Conservation (phyloP, 2,113 vertebrate species). For the Sakesphorus luctuosus region DNA sequence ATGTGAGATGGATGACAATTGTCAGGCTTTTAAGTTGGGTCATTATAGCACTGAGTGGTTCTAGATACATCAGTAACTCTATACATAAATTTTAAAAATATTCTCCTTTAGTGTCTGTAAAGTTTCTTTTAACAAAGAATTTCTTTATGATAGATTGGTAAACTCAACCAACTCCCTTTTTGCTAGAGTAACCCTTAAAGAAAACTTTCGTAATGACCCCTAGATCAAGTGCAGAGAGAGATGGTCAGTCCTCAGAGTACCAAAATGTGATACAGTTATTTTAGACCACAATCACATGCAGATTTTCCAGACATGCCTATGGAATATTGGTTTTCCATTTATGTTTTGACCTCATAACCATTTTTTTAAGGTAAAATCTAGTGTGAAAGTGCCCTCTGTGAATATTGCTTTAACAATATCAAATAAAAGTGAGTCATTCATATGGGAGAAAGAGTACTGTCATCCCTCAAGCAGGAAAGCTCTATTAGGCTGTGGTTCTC, state of each 20-base stretch:
- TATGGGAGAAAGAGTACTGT: neutral
- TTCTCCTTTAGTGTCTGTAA: neutral
- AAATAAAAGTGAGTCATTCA: neutral
- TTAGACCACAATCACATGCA: neutral
- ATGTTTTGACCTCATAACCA: neutral
- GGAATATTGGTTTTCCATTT: neutral
- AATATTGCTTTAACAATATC: neutral
- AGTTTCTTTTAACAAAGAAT: neutral
- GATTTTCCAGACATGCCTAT: neutral
- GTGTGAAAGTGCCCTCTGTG: neutral
- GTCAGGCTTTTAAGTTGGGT: neutral
- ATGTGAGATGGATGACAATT: neutral
- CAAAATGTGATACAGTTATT: neutral
- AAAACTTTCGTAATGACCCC: neutral
- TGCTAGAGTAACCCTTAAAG: neutral
- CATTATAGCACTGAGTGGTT: neutral
- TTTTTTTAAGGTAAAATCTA: neutral
- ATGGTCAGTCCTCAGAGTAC: neutral
- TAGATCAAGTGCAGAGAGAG: neutral
- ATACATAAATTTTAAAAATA: neutral
- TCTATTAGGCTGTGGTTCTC: constrained; percentile 1
- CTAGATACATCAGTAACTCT: neutral
- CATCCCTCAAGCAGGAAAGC: neutral
- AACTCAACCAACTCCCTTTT: neutral
- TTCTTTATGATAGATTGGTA: neutral